Base-by-base conservation (phyloP, 2,113 vertebrate species). In the Corvus cornix region DNA sequence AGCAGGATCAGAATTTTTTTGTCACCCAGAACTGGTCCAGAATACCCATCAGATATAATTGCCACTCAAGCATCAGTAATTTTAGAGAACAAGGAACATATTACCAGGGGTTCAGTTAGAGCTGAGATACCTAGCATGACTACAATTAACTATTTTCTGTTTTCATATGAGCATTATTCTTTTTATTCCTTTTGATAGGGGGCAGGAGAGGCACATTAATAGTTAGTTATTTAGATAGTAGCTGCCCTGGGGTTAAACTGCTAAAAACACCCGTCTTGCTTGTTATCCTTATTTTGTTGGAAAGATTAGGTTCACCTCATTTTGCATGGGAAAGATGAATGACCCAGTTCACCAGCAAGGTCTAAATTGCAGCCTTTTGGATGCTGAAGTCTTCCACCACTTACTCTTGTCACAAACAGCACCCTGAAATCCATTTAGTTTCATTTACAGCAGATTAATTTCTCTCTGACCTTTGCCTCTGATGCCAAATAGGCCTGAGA, bases 381-480 rank as follows among this genome's bases (percentile, higher is more conserved):
- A 84, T 90, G 74, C 64, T 84, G 89, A 94, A 96, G 86, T 86
- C 94, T 91, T 96, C 69, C 11, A 84, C 91, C 67, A 89, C 78
- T 96, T 93, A 87, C 77, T 96, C 94, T 91, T 94, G 96, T 96
- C 96, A 96, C 85, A 95, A 94, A 87, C 90, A 89, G 41, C 69
- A 89, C 83, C 85, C 67, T 90, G 70, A 66, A 95, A 97, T 95
- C 87, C 93, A 97, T 97, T 96, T 96, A 95, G 88, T 95, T 97
- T 96, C 91, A 95, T 97, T 97, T 97, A 96, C 95, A 94, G 90
- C 53, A 87, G 96, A 97, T 97, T 97, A 97, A 97, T 97, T 97
- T 95, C 87, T 68, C 44, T 73, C 77, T 92, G 89, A 96, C 95
- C 95, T 96, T 95, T 96, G 81, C 49, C 81, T 95, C 74, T 73